Evolutionary conservation across 2,888 invertebrate species (phyloP).

Genomic region (Tipula helvola): DNA sequence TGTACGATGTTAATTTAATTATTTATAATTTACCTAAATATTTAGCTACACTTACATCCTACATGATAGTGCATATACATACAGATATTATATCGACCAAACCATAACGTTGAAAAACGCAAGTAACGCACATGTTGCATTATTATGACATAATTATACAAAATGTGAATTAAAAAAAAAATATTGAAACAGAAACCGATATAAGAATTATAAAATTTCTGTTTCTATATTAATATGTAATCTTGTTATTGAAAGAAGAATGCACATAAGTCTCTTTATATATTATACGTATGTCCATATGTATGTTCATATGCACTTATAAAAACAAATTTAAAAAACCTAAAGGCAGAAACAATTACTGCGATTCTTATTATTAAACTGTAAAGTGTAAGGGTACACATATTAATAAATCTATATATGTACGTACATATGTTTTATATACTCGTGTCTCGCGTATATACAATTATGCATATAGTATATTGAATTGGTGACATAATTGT

Average conservation of each 20-base stretch:
- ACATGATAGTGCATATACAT: no score
- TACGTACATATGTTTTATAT: no score
- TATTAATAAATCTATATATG: no score
- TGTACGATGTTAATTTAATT: no score
- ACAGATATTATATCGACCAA: background rate
- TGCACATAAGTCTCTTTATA: background rate
- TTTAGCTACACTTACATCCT: no score
- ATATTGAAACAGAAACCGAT: background rate
- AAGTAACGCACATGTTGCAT: background rate
- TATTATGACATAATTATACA: background rate
- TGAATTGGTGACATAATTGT: background rate
- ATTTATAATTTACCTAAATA: no score
- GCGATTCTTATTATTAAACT: background rate
- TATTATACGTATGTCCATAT: background rate
- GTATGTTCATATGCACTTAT: background rate
- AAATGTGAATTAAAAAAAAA: background rate
- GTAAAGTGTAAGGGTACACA: background rate
- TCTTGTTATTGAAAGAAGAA: slow-evolving; percentile 4
- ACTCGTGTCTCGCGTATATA: no score
- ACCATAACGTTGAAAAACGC: background rate
- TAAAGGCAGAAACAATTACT: background rate
- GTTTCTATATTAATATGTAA: background rate
- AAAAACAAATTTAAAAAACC: background rate
- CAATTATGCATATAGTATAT: background rate
- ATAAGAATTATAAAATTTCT: background rate